phyloP scores from a whole-genome alignment of 1,140 invertebrate genomes.

The Drosophila repletoides region DNA sequence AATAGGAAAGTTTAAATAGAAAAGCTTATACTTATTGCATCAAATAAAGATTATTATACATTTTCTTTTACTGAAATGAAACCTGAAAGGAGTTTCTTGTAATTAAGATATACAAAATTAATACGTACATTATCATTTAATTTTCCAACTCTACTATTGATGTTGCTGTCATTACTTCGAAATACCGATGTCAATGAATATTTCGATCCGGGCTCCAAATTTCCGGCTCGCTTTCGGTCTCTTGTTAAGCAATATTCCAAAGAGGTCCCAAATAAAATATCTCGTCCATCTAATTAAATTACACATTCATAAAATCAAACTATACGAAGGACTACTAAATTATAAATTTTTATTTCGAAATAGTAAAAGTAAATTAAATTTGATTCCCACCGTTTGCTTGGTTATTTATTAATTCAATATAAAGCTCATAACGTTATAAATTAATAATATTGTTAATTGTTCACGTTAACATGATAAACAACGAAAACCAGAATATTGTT shows the following conservation, averaged over 20 bases:
- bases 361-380: neutral
- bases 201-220: constrained; percentile 43
- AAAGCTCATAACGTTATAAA: too few relatives aligned
- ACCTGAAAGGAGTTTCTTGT: too few relatives aligned
- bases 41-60: too few relatives aligned
- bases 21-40: too few relatives aligned
- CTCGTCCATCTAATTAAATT: constrained; percentile 24
- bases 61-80: too few relatives aligned
- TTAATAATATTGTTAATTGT: too few relatives aligned
- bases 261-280: constrained; percentile 90
- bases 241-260: constrained; percentile 91
- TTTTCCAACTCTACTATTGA: constrained; percentile 39
- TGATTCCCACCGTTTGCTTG: neutral
- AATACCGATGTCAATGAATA: constrained; percentile 63
- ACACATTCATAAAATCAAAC: neutral
- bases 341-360: neutral
- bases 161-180: constrained; percentile 27
- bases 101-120: too few relatives aligned
- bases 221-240: constrained; percentile 82
- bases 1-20: too few relatives aligned
- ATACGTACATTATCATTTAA: constrained; percentile 55
- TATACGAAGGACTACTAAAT: neutral
- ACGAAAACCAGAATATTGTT: too few relatives aligned
- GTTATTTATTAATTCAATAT: too few relatives aligned
- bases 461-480: too few relatives aligned